Base-by-base conservation (phyloP, 2,113 vertebrate species). In the Neogobius melanostomus region DNA sequence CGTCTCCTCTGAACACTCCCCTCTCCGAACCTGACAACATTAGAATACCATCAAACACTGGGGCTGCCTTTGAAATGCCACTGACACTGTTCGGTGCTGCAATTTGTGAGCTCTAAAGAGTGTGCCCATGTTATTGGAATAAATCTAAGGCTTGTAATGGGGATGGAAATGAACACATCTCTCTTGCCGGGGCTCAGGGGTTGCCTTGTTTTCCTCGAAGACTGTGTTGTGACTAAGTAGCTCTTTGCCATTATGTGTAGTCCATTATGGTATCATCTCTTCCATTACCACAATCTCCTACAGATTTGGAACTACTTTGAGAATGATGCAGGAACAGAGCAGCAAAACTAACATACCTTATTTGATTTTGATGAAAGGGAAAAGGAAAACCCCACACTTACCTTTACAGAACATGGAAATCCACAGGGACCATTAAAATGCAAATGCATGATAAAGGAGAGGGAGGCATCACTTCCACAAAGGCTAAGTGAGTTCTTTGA, bases 31-130 rank as follows among this genome's bases (percentile, higher is more conserved):
- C 80, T 85, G 82, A 89, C 92, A 90, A 82, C 85, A 88, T 89
- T 89, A 91, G 86, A 92, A 91, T 89, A 82, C 81, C 89, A 90
- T 92, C 89, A 90, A 89, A 91, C 86, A 76, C 85, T 85, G 54
- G 60, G 76, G 72, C 77, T 85, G 87, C 81, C 81, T 93, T 92
- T 91, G 89, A 91, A 92, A 91, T 80, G 76, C 76, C 80, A 77
- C 82, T 88, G 87, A 88, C 89, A 90, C 88, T 88, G 82, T 89
- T 92, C 89, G 90, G 81, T 54, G 53, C 77, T 75, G 84, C 86
- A 89, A 90, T 90, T 92, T 89, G 83, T 84, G 69, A 66, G 64
- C 87, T 82, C 75, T 82, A 80, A 89, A 86, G 81, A 91, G 80
- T 52, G 61, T 62, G 44, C 63, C 69, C 72, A 52, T 85, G 79